Evolutionary conservation across 1,140 invertebrate genomes (phyloP).

Genomic region (Mylabris phalerata): DNA sequence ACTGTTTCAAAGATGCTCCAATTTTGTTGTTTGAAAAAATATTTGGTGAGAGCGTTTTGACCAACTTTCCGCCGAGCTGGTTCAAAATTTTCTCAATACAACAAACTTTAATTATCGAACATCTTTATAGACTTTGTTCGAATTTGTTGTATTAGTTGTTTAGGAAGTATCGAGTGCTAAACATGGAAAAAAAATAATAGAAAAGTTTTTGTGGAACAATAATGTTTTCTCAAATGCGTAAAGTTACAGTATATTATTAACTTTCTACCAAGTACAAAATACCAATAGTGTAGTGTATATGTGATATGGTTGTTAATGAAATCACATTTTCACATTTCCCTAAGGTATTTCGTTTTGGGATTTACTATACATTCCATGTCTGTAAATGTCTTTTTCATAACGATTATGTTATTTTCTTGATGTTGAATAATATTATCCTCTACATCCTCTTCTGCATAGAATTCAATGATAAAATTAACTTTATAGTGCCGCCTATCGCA

Average conservation of each 20-base stretch:
- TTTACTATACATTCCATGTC: constrained; percentile 4
- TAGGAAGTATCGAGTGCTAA: too few species aligned
- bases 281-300: constrained; percentile 7
- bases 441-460: too few species aligned
- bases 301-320: constrained; percentile 12
- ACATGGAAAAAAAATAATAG: not conserved
- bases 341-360: constrained; percentile 13
- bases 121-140: too few species aligned
- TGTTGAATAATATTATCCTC: constrained; percentile 8
- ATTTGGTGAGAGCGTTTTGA: too few species aligned
- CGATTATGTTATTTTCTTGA: constrained; percentile 15
- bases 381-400: constrained; percentile 15
- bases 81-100: too few species aligned
- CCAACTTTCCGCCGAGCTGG: too few species aligned
- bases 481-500: too few species aligned
- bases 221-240: constrained; percentile 8
- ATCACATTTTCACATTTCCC: constrained; percentile 16
- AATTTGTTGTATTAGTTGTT: too few species aligned
- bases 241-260: constrained; percentile 13
- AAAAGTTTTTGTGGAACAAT: constrained; percentile 7
- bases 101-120: too few species aligned
- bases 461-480: too few species aligned
- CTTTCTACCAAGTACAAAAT: constrained; percentile 8
- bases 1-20: too few species aligned
- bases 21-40: too few species aligned